Base-by-base conservation (phyloP, 2,888 invertebrate species). In the Cryptops parisi region DNA sequence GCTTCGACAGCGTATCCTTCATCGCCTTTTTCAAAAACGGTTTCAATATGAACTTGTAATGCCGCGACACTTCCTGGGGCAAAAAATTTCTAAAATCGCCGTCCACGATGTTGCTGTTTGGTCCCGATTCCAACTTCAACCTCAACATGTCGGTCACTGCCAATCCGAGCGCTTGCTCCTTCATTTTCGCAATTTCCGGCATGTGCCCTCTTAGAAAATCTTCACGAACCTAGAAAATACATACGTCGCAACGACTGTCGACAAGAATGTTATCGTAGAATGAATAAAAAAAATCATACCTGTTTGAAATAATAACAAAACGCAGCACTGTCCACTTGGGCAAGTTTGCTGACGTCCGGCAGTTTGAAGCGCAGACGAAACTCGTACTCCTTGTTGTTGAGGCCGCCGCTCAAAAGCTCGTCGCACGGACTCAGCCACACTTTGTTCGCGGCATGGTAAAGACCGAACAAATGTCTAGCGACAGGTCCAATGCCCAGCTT, bases 141-240 rank as follows among this genome's bases (percentile, higher is more conserved):
- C 88, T 78, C 56, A 78, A 83, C 86, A 91, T 89, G 67, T 90
- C 89, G 50, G 84, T 79, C 53, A 88, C 86, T 9, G 86, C 86
- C 50, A 91, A 72, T 0, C 91, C 91, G 52, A 89, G 72, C 1
- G 88, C 74, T 68, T 86, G 82, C 55, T 80, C 76, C 64, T 82
- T 82, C 62, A 81, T 78, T 55, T 80, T 80, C 51, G 80, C 76
- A 55, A 87, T 79, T 65, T 87, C 87, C 5, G 81, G 76, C 58
- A 91, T 81, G 64, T 78, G 79, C 64, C 82, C 84, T 53, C 82
- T 78, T 55, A 86, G 74, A 45, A 90, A 81, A 74, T 90, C 90
- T 64, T 77, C 75, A 26, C 86, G 74, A 44, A 82, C 83, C 54
- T 61, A 49, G 4, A 2, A 40, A 3, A 39, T 12, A 49, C n/a